Evolutionary conservation across 2,888 invertebrate genomes (phyloP).

Genomic region (Chloromyia formosa): DNA sequence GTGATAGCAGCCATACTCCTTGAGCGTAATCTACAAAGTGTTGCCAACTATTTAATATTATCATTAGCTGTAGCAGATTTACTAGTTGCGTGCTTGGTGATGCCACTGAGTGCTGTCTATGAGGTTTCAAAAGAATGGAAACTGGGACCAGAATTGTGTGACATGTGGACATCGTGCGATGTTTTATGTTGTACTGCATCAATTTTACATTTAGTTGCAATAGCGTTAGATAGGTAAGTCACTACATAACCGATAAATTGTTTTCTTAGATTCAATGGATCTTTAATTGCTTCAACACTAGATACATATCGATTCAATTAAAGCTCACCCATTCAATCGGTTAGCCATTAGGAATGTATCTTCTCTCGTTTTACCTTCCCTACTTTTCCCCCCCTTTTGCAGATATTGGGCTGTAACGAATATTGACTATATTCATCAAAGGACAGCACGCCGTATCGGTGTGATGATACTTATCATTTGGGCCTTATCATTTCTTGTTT

Average conservation of each 20-base stretch:
- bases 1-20: conserved; percentile 92
- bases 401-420: conserved; percentile 99
- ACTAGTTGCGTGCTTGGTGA: conserved; percentile 84
- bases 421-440: conserved; percentile 89
- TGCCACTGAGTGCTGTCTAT: conserved; percentile 76
- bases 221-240: conserved; percentile 79
- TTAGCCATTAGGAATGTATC: too few relatives aligned
- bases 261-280: too few relatives aligned
- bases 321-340: too few relatives aligned
- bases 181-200: conserved; percentile 90
- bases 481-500: conserved; percentile 83
- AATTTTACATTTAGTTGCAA: conserved; percentile 82
- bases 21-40: conserved; percentile 86
- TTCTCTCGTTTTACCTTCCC: too few relatives aligned
- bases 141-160: conserved; percentile 86
- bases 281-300: too few relatives aligned
- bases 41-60: conserved; percentile 89
- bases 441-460: conserved; percentile 79
- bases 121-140: conserved; percentile 80
- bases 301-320: neutral
- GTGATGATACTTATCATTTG: conserved; percentile 86
- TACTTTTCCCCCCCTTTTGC: conserved; percentile 52
- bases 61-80: conserved; percentile 92
- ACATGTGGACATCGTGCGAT: conserved; percentile 94
- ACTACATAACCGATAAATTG: neutral